These are phyloP conservation scores for Catocala fraxini DNA, from an alignment of 2,888 invertebrate genomes.

Conservation along the genomic window DNA sequence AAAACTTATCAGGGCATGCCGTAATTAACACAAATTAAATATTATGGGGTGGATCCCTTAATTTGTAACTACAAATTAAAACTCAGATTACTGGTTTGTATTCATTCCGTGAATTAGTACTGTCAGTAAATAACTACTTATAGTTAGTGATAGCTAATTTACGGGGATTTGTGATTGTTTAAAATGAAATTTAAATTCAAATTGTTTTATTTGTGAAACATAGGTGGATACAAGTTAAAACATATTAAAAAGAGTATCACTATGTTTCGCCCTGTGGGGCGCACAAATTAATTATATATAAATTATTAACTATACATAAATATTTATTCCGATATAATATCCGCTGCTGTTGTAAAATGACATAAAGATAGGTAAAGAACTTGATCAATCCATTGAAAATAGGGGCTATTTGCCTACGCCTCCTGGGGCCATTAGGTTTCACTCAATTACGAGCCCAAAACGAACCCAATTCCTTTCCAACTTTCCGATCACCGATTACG, in stretches of 20 bases:
- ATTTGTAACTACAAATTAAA: conserved; percentile 3
- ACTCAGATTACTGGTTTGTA: conserved; percentile 1
- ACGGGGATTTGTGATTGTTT: neutral
- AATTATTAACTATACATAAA: too few relatives aligned
- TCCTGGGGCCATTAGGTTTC: conserved; percentile 44
- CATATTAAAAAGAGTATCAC: too few relatives aligned
- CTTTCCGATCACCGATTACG: conserved; percentile 23
- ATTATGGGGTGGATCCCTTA: conserved; percentile 20
- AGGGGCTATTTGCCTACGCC: conserved; percentile 41
- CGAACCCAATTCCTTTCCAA: conserved; percentile 39
- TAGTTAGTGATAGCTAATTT: neutral
- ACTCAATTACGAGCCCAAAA: conserved; percentile 43
- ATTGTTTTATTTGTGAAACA: too few relatives aligned
- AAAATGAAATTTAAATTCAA: too few relatives aligned
- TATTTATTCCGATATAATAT: too few relatives aligned
- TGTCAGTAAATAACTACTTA: neutral
- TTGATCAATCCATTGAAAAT: conserved; percentile 28
- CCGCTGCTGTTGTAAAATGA: neutral
- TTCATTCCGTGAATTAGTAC: neutral
- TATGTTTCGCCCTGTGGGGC: too few relatives aligned
- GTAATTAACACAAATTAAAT: conserved; percentile 43
- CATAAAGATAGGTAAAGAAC: conserved; percentile 29
- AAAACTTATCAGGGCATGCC: conserved; percentile 39
- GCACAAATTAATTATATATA: too few relatives aligned
- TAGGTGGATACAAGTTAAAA: too few relatives aligned